Conservation (phyloP, 2,888 invertebrate genomes). For the Agrenia bidenticulata region DNA sequence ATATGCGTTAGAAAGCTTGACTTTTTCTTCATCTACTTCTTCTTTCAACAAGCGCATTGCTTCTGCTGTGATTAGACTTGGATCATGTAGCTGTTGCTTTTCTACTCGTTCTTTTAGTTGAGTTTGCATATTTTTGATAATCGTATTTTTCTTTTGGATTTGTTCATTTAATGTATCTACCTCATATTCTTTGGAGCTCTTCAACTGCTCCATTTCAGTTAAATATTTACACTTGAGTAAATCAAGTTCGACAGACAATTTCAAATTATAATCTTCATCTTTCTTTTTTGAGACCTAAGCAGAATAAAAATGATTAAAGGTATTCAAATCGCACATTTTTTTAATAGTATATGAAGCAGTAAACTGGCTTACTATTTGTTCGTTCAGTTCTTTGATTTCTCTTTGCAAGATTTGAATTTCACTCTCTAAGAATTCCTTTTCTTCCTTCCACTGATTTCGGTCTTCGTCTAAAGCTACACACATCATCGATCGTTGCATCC, state of each 20-base stretch:
- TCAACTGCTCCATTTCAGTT: background rate
- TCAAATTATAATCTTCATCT: background rate
- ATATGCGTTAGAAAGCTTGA: too few relatives aligned
- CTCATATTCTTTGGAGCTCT: slow-evolving; percentile 1
- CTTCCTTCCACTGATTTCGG: slow-evolving; percentile 22
- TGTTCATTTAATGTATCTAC: background rate
- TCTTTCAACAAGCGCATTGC: too few relatives aligned
- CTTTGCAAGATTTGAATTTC: slow-evolving; percentile 17
- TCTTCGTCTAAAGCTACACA: slow-evolving; percentile 18
- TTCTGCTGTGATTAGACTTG: too few relatives aligned
- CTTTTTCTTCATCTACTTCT: too few relatives aligned
- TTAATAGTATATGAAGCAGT: background rate
- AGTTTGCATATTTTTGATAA: background rate
- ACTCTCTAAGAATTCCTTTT: slow-evolving; percentile 34
- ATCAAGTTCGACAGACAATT: background rate
- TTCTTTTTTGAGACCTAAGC: background rate
- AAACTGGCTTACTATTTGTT: background rate
- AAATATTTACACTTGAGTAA: background rate
- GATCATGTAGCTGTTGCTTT: too few relatives aligned
- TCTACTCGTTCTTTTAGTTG: background rate
- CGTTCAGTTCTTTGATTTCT: background rate
- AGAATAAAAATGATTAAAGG: background rate
- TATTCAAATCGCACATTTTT: too few relatives aligned
- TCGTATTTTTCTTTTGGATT: background rate
- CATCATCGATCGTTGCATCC: slow-evolving; percentile 14